These are phyloP conservation scores for Caradrina kadenii DNA, from an alignment of 2,888 invertebrate genomes.

Conservation along the genomic window DNA sequence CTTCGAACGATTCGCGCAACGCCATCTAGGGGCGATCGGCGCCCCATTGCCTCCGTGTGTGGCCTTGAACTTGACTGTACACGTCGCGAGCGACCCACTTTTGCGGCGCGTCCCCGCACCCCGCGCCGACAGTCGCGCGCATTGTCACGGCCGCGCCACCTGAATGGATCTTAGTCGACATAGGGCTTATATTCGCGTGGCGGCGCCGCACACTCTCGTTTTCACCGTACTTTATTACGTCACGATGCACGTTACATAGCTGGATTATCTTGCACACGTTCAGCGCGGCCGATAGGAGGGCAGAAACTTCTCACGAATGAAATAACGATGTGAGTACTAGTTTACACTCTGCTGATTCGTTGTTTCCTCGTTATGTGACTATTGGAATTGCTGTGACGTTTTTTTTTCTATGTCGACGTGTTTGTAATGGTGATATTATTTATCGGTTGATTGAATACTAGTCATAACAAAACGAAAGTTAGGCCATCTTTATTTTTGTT, in stretches of 20 bases:
- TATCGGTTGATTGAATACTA: constrained; percentile 7
- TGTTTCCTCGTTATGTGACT: constrained; percentile 40
- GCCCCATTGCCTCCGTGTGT: constrained; percentile 79
- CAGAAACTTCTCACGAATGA: constrained; percentile 60
- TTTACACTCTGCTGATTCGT: constrained; percentile 36
- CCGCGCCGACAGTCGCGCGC: constrained; percentile 78
- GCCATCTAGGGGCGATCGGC: constrained; percentile 86
- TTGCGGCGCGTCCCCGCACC: constrained; percentile 77
- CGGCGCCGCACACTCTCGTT: constrained; percentile 79
- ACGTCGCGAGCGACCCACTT: constrained; percentile 87
- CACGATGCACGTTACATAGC: constrained; percentile 75
- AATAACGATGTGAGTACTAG: constrained; percentile 50
- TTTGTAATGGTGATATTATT: constrained; percentile 3
- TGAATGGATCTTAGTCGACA: constrained; percentile 81
- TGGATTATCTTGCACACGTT: constrained; percentile 75
- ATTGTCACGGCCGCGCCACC: constrained; percentile 82
- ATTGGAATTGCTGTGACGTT: constrained; percentile 21
- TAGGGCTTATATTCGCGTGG: constrained; percentile 81
- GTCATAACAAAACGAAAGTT: background rate
- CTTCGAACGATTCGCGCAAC: constrained; percentile 81
- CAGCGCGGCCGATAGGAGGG: constrained; percentile 59
- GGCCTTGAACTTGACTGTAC: constrained; percentile 89
- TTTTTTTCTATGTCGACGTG: constrained; percentile 1
- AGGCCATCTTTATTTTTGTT: constrained; percentile 2
- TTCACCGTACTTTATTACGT: constrained; percentile 83